phyloP scores from a whole-genome alignment of 2,888 invertebrate species.

The Drosophila aldrichi region DNA sequence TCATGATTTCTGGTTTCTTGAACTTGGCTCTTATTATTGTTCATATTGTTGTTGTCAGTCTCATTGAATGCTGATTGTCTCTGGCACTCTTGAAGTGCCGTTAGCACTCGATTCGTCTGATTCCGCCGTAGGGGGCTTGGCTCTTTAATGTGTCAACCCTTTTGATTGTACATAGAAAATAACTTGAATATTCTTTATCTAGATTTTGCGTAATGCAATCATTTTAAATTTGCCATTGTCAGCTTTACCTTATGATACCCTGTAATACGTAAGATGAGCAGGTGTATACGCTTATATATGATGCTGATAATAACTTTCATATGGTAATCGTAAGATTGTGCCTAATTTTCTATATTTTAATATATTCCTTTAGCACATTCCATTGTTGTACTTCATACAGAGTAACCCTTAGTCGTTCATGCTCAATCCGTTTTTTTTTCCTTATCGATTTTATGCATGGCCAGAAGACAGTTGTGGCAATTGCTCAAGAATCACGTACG shows the following conservation, averaged over 20 bases:
- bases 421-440: neutral
- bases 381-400: no score
- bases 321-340: no score
- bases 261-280: neutral
- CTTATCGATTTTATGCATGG: slow-evolving; percentile 51
- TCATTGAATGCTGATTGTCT: slow-evolving; percentile 39
- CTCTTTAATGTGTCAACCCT: slow-evolving; percentile 44
- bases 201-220: slow-evolving; percentile 60
- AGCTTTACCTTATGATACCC: slow-evolving; percentile 6
- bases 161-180: slow-evolving; percentile 40
- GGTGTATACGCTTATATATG: neutral
- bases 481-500: slow-evolving; percentile 70
- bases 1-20: slow-evolving; percentile 44
- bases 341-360: no score
- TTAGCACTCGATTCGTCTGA: slow-evolving; percentile 29
- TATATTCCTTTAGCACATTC: no score
- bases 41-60: slow-evolving; percentile 22
- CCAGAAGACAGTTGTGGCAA: slow-evolving; percentile 49
- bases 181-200: slow-evolving; percentile 55
- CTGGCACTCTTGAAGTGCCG: slow-evolving; percentile 46
- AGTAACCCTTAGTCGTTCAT: neutral
- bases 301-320: neutral
- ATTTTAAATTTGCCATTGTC: slow-evolving; percentile 33
- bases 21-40: slow-evolving; percentile 43
- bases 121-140: slow-evolving; percentile 24